Evolutionary conservation across 2,888 invertebrate species (phyloP), one percentile per base, ranked within the genome.

Genomic region (Cephus rjabovi): DNA sequence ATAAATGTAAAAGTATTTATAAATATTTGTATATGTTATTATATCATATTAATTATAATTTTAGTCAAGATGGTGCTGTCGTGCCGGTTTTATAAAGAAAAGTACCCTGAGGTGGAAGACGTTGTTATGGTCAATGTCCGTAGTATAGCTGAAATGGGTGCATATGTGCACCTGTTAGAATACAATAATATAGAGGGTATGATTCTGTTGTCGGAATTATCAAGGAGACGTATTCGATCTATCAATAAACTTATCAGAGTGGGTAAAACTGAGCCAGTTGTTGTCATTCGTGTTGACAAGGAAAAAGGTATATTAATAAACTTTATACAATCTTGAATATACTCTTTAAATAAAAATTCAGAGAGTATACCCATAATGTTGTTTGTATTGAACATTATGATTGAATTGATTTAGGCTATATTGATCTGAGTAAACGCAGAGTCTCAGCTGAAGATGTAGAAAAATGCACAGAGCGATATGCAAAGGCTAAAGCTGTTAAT

Each of bases 151-250:
- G 99, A 99, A 93, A 99, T 99, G 99, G 99, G 99, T 80, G 99
- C 99, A 2, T 99, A 99, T 92, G 99, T 99, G 30, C 97, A 98
- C 92, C 93, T 99, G 81, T 93, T 99, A 83, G 99, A 99, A 93
- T 99, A 99, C 92, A 99, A 99, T 92, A 98, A 99, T 90, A 99
- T 99, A 86, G 99, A 99, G 92, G 99, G 98, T 89, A 99, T 99
- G 99, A 99, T 99, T 83, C 93, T 99, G 90, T 94, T 99, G 4
- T 99, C 99, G 11, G 99, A 99, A 92, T 94, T 99, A 93, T 99
- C 99, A 6, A 94, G 99, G 90, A 95, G 99, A 93, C 98, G 99
- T 94, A 99, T 99, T 87, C 95, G 99, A 83, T 99, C 99, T 79
- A 99, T 99, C 90, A 99, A 99, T 93, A 99, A 99, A 94, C 94